Conservation (phyloP, 2,888 invertebrate species). For the Caenorhabditis sinica region DNA sequence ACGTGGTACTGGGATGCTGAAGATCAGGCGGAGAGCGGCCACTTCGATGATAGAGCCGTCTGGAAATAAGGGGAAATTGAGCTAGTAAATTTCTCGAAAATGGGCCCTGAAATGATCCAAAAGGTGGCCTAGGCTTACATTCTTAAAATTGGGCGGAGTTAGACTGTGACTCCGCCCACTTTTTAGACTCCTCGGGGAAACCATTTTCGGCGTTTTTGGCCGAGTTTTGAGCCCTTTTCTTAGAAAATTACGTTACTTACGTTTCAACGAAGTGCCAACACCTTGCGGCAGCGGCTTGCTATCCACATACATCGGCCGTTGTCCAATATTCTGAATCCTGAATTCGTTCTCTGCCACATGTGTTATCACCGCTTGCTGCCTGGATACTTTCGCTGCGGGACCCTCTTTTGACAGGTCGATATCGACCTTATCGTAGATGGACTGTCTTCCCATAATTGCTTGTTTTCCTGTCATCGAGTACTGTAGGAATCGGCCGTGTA, state of each 20-base stretch:
- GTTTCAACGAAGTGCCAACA: slow-evolving; percentile 34
- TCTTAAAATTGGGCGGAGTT: too few species aligned
- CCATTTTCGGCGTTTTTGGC: too few species aligned
- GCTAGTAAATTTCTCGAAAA: too few species aligned
- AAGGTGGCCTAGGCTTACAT: too few species aligned
- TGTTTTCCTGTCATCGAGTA: slow-evolving; percentile 68
- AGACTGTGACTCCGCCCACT: too few species aligned
- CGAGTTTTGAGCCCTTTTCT: too few species aligned
- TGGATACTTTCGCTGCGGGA: slow-evolving; percentile 64
- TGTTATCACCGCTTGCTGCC: slow-evolving; percentile 69
- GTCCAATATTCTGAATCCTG: slow-evolving; percentile 61
- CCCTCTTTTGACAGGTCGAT: slow-evolving; percentile 80
- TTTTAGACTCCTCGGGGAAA: not conserved
- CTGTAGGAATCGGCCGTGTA: slow-evolving; percentile 41
- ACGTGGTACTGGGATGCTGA: slow-evolving; percentile 62
- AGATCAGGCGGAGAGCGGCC: slow-evolving; percentile 71
- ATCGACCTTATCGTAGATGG: slow-evolving; percentile 70
- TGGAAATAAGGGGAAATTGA: slow-evolving; percentile 44
- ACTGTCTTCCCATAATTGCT: slow-evolving; percentile 87
- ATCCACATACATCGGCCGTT: slow-evolving; percentile 62
- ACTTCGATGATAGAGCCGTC: slow-evolving; percentile 94
- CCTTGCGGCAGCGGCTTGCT: slow-evolving; percentile 49
- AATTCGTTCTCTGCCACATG: slow-evolving; percentile 31
- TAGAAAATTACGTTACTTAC: slow-evolving; percentile 6
- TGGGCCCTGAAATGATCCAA: too few species aligned